These are phyloP conservation scores for Drosophila anceps DNA, from an alignment of 2,888 invertebrate species.

Conservation along the genomic window DNA sequence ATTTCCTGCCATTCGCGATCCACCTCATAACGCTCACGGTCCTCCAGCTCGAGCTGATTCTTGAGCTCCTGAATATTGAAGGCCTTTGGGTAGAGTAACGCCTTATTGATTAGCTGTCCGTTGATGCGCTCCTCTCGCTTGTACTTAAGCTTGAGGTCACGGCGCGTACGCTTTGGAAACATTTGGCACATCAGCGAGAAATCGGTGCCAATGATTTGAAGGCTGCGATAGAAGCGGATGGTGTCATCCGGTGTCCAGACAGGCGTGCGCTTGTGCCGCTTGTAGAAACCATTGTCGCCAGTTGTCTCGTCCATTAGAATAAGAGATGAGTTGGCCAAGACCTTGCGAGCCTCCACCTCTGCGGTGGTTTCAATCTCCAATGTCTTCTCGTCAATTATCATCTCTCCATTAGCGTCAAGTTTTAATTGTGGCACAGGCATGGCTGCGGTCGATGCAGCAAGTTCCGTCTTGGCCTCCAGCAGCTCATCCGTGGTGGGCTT, in stretches of 20 bases:
- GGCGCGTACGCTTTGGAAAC: slow-evolving; percentile 92
- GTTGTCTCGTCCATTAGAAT: slow-evolving; percentile 88
- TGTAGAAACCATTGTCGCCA: slow-evolving; percentile 88
- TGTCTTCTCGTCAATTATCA: slow-evolving; percentile 94
- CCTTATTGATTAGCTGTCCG: slow-evolving; percentile 90
- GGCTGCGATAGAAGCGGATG: slow-evolving; percentile 94
- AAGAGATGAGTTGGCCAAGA: slow-evolving; percentile 88
- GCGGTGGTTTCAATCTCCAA: slow-evolving; percentile 90
- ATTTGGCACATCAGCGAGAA: slow-evolving; percentile 94
- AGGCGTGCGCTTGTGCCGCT: slow-evolving; percentile 88
- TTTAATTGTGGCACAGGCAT: slow-evolving; percentile 93
- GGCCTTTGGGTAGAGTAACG: slow-evolving; percentile 89
- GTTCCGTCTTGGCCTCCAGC: slow-evolving; percentile 51
- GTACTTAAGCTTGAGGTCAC: slow-evolving; percentile 96
- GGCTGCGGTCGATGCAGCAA: slow-evolving; percentile 61
- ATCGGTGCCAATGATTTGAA: slow-evolving; percentile 96
- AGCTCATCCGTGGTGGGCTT: slow-evolving; percentile 51
- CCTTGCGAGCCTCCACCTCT: slow-evolving; percentile 87
- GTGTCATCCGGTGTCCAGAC: slow-evolving; percentile 93
- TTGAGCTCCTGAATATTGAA: slow-evolving; percentile 89
- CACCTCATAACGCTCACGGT: slow-evolving; percentile 77
- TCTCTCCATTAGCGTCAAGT: slow-evolving; percentile 93
- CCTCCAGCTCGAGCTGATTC: slow-evolving; percentile 86
- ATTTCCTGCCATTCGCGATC: slow-evolving; percentile 74
- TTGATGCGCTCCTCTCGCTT: slow-evolving; percentile 95